Conservation (phyloP, 2,888 invertebrate species). For the Branchellion lobata region DNA sequence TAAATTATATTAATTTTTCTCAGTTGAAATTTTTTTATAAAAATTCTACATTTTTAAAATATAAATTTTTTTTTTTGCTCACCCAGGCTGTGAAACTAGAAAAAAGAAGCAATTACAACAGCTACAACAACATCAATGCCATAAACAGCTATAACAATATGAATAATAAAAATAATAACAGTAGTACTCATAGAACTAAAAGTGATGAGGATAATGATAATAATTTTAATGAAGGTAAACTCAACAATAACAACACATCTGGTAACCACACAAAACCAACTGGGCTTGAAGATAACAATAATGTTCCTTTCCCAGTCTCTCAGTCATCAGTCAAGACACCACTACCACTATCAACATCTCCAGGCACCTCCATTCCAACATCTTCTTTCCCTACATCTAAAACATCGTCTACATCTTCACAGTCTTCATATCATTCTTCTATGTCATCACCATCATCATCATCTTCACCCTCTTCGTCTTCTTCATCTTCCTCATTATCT, state of each 20-base stretch:
- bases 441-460: neutral
- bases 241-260: no score
- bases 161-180: neutral
- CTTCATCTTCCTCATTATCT: neutral
- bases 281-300: no score
- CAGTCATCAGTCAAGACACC: neutral
- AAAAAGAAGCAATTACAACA: neutral
- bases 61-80: no score
- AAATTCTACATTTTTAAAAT: no score
- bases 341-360: neutral
- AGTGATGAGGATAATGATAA: neutral
- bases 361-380: neutral
- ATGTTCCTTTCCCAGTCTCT: neutral
- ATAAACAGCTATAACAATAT: conserved; percentile 15
- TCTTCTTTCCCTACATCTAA: neutral
- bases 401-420: neutral
- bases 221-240: no score
- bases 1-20: no score
- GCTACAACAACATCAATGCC: conserved; percentile 27
- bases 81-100: conserved; percentile 25
- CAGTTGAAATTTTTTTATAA: no score
- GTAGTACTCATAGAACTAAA: neutral
- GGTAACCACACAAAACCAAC: no score
- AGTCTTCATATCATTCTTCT: neutral
- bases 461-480: neutral